Base-by-base conservation (phyloP, 2,888 invertebrate species). In the Trilocha varians region DNA sequence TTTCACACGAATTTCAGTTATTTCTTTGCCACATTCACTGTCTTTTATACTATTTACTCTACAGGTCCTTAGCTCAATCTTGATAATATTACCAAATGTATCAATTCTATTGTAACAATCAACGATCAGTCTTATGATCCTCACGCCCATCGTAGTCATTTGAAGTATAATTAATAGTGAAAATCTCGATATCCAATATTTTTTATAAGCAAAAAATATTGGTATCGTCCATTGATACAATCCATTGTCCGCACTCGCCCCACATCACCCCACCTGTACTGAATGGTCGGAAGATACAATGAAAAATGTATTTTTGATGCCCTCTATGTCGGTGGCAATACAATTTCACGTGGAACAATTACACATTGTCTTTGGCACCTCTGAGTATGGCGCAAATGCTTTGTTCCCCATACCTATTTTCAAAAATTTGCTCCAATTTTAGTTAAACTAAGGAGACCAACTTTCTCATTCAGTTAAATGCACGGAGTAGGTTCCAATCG, bases 321-420 rank as follows among this genome's bases (percentile, higher is more conserved):
- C 62, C 56, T 74, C 78, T 83, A 84, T 84, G 80, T 80, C 84
- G 74, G 80, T 78, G 78, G 80, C 80, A 78, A 74, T 74, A 73
- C 83, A 79, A 85, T 80, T 78, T 84, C 82, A 83, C 68, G 70
- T 75, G 76, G 80, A 77, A 84, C 85, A 84, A 84, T 84, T 83
- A 84, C 77, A n/a, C 84, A 83, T 85, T 84, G 85, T 85, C 79
- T 85, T 84, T 84, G 77, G 69, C 84, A 82, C 82, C 80, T 79
- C 49, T 56, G 65, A 62, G 61, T 69, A 74, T 60, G 76, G 73
- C 77, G 8, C 13, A 17, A 17, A 57, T 17, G 9, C 9, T 34
- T 17, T 36, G 36, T 25, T 25, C 25, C 25, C 25, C 8, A 0
- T 11, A 25, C 11, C 6, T 25, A 9, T 25, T 18, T 5, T 18